These are phyloP conservation scores for Colinus virginianus DNA, from an alignment of 2,113 vertebrate genomes.

Conservation along the genomic window DNA sequence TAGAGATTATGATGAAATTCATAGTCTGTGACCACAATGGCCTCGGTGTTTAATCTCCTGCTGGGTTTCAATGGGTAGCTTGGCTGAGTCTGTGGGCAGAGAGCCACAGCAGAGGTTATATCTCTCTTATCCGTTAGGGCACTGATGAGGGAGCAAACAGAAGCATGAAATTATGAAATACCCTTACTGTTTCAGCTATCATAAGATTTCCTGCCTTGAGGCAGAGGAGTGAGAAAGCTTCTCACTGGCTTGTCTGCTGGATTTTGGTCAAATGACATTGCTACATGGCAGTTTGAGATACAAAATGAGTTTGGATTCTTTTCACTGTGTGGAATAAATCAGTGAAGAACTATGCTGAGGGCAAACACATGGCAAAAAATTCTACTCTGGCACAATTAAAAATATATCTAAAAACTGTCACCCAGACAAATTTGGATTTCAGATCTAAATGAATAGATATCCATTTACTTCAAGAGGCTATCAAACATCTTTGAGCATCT, in stretches of 20 bases:
- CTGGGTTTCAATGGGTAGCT: neutral
- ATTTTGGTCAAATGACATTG: neutral
- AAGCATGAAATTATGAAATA: neutral
- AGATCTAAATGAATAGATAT: neutral
- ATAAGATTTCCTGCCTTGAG: neutral
- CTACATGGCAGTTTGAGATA: neutral
- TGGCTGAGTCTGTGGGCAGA: neutral
- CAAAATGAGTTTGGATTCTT: neutral
- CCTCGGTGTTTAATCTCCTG: neutral
- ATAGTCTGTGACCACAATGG: neutral
- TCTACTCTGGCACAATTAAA: neutral
- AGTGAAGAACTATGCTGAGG: neutral
- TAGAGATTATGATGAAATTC: neutral
- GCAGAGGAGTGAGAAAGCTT: neutral
- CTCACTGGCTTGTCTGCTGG: neutral
- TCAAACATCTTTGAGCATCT: neutral
- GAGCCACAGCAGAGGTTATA: neutral
- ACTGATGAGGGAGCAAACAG: neutral
- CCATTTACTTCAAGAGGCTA: neutral
- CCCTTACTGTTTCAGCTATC: neutral
- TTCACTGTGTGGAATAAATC: neutral
- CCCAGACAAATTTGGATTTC: constrained; percentile 18
- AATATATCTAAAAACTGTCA: neutral
- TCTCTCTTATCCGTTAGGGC: neutral
- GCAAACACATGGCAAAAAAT: neutral